Base-by-base conservation (phyloP, 1,140 invertebrate genomes). In the Solen grandis region DNA sequence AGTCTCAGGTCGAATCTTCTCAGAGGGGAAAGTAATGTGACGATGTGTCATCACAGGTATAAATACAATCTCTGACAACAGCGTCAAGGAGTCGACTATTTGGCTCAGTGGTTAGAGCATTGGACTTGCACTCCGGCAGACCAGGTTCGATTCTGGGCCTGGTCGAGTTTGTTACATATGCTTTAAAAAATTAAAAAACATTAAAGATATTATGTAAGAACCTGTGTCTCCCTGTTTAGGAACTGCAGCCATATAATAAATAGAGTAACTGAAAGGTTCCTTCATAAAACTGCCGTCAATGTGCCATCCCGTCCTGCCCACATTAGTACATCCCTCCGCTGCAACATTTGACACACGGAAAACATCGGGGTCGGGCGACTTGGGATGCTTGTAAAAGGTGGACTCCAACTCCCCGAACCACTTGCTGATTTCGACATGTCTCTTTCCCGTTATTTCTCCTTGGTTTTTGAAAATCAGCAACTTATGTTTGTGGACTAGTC, bases 331-430 rank as follows among this genome's bases (percentile, higher is more conserved):
- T 13, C 93, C 93, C 88, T 93, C 93, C 54, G 81, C 84, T 52
- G 88, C 85, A 74, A 93, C 90, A 84, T 93, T 93, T 0, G 93
- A 93, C 16, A 93, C 93, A 31, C 93, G 85, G 78, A 93, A 93
- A 8, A 93, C 92, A 88, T 93, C 92, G 16, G 92, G 92, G 76
- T 93, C 91, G 10, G 93, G 93, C 1, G 93, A 93, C 74, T 86
- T 90, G 5, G 89, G 91, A 84, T 93, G 93, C 80, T 92, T 93
- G 84, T 93, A 93, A 83, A 93, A 93, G 38, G 93, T 93, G 2
- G 92, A 93, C 66, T 93, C 93, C 35, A 93, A 84, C 55, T 93
- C 91, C 14, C 92, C 93, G 85, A 93, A 93, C 93, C 93, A 93
- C 84, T 88, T 89, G 62, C 91, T 92, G n/a, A 93, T 93, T 79